Evolutionary conservation across 2,888 invertebrate genomes (phyloP).

Genomic region (Leistus spinibarbis): DNA sequence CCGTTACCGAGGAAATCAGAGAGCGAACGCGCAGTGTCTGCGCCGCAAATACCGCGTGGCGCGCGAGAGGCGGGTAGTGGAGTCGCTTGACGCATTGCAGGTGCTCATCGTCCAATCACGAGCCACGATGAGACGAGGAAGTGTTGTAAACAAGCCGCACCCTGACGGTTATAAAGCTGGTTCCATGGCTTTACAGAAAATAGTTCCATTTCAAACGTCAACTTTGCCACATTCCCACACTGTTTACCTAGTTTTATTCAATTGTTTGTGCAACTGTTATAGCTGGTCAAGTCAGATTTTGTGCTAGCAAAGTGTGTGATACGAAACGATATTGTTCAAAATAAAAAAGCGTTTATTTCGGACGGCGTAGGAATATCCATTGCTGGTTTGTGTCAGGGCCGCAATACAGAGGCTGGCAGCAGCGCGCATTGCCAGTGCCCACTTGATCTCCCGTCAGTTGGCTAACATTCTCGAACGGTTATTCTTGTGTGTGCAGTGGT

Average conservation of each 20-base stretch:
- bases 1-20: conserved; percentile 44
- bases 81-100: conserved; percentile 81
- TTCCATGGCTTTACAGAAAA: conserved; percentile 67
- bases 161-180: conserved; percentile 71
- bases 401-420: conserved; percentile 57
- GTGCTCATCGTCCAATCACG: conserved; percentile 81
- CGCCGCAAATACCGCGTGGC: conserved; percentile 44
- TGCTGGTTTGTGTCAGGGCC: conserved; percentile 58
- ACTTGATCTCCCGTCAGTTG: conserved; percentile 51
- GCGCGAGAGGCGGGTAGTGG: conserved; percentile 53
- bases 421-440: conserved; percentile 52
- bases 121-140: conserved; percentile 63
- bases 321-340: neutral
- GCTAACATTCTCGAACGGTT: conserved; percentile 53
- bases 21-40: conserved; percentile 46
- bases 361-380: conserved; percentile 56
- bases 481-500: conserved; percentile 41
- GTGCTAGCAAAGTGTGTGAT: neutral
- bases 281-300: neutral
- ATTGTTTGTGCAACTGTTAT: neutral
- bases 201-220: conserved; percentile 63
- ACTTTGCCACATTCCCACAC: conserved; percentile 54
- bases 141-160: conserved; percentile 76
- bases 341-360: conserved; percentile 5
- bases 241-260: neutral